These are phyloP conservation scores for Drosophila carrolli DNA, from an alignment of 1,140 invertebrate genomes.

Conservation along the genomic window DNA sequence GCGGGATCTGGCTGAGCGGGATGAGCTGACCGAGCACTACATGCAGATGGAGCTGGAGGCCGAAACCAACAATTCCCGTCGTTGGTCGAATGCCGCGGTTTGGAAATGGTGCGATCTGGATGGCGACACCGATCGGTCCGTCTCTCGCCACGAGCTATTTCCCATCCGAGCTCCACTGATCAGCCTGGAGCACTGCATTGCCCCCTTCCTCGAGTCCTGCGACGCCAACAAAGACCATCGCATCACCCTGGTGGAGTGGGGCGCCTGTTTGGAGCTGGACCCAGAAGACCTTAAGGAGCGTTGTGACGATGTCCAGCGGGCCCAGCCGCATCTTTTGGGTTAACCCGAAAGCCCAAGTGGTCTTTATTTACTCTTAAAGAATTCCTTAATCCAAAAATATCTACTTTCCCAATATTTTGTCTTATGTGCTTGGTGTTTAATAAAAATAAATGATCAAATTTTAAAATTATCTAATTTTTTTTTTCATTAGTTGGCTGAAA, in stretches of 20 bases:
- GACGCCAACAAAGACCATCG: constrained; percentile 94
- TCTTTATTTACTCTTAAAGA: constrained; percentile 2
- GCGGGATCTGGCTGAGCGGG: constrained; percentile 95
- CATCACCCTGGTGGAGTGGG: constrained; percentile 96
- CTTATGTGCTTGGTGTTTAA: constrained; percentile 12
- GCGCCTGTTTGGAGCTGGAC: constrained; percentile 94
- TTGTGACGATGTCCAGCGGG: constrained; percentile 78
- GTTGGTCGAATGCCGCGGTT: constrained; percentile 96
- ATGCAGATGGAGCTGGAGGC: constrained; percentile 94
- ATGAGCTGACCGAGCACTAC: constrained; percentile 94
- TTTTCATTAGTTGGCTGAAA: too few species aligned
- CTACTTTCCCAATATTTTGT: constrained; percentile 15
- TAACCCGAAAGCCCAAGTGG: constrained; percentile 18
- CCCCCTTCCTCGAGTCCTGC: constrained; percentile 96
- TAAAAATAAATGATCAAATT: constrained; percentile 20
- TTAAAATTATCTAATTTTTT: background rate
- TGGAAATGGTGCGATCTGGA: constrained; percentile 99
- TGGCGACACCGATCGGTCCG: constrained; percentile 91
- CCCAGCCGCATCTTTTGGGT: constrained; percentile 67
- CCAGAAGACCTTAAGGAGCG: constrained; percentile 85
- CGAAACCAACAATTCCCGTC: constrained; percentile 92
- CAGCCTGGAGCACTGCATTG: constrained; percentile 96
- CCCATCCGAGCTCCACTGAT: constrained; percentile 96
- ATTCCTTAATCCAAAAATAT: constrained; percentile 20
- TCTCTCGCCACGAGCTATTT: constrained; percentile 97